Percentiles rank a stretch among this genome's conserved stretches.
phyloP scores from a whole-genome alignment of 2,113 vertebrate genomes.

The Ascaphus truei region DNA sequence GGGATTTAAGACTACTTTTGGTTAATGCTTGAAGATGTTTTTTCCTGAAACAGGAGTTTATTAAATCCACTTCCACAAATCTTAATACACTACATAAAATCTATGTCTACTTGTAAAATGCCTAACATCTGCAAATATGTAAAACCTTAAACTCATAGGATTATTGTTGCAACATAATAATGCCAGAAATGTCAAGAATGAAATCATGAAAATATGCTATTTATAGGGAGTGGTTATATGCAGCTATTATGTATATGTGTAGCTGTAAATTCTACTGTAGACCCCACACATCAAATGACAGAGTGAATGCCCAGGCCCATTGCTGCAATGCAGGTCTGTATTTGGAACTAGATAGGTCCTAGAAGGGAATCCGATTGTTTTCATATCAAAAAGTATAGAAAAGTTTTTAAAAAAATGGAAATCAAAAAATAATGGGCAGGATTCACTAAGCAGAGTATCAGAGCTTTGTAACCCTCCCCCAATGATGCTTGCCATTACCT shows the following conservation, averaged over 20 bases:
- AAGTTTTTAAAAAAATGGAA: too few species aligned
- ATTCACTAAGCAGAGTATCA: too few species aligned
- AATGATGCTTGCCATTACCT: too few species aligned
- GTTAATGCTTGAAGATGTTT: neutral
- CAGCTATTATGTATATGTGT: neutral
- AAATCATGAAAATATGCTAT: neutral
- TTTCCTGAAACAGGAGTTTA: neutral
- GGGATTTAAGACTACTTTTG: neutral
- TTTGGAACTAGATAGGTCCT: too few species aligned
- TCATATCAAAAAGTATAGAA: too few species aligned
- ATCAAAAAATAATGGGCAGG: too few species aligned
- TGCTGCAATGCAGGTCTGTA: too few species aligned
- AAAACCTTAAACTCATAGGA: neutral
- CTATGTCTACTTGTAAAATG: neutral
- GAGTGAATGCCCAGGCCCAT: too few species aligned
- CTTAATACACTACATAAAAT: neutral
- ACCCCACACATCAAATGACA: slow-evolving; percentile 2
- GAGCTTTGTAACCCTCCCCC: too few species aligned
- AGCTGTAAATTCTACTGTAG: neutral
- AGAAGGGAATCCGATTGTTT: too few species aligned
- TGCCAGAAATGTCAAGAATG: slow-evolving; percentile 15
- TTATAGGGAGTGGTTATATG: neutral
- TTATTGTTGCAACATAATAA: neutral
- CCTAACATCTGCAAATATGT: slow-evolving; percentile 8
- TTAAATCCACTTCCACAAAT: neutral